Evolutionary conservation across 2,888 invertebrate genomes (phyloP), one percentile per base, ranked within the genome.

Genomic region (Caradrina clavipalpis): DNA sequence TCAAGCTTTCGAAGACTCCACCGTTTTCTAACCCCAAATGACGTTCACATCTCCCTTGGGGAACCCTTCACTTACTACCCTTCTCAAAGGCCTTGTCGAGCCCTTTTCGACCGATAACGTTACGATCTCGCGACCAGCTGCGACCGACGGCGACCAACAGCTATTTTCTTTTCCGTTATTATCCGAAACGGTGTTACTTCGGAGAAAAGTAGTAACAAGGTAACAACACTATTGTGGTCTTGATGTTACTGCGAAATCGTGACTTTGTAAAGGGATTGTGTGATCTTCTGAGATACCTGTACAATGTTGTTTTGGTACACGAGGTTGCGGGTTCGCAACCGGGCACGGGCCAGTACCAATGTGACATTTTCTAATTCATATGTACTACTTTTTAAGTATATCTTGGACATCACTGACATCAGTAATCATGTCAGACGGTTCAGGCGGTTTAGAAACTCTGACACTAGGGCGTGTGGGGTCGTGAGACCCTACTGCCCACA

Each of bases 121-220:
- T 19, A 45, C n/a, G 17, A 53, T 22, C 49, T 42, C 69, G 47
- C 49, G 19, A 22, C 49, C 82, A 78, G 26, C 55, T 78, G 82
- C 42, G 55, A 73, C 80, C 57, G 55, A 64, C 60, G 49, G 82
- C 42, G 55, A 73, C 80, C 57, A 58, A 64, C 60, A 51, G 21
- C 26, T 26, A 65, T 49, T 65, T 61, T 50, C 17, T 59, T 54
- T 54, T 50, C 45, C n/a, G 39, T 54, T 78, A 78, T 67, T 71
- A 82, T 68, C 55, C 62, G 26, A 55, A 61, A 54, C 39, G 39
- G 51, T 47, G 62, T 45, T 53, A 11, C 15, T 74, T 64, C 35
- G 17, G 19, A 73, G 26, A 39, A 47, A 56, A 45, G 6, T 78
- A 42, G 54, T 22, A 35, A 68, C 35, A 71, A 58, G 45, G 55